A percentile compares a stretch with the other conserved stretches of the same genome.
These are phyloP conservation scores for Tinea pellionella DNA, from an alignment of 2,888 invertebrate species.

Conservation along the genomic window DNA sequence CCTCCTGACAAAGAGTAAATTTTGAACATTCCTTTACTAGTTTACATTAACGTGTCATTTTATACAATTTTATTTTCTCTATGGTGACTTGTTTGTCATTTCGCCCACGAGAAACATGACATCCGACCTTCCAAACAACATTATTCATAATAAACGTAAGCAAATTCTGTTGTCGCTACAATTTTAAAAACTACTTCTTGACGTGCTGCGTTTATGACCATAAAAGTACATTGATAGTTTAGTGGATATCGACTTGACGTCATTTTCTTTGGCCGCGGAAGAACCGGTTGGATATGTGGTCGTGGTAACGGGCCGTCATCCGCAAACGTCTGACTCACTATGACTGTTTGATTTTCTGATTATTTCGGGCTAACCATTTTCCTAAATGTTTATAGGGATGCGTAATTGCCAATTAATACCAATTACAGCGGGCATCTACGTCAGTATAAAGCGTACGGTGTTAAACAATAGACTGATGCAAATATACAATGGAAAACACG, in stretches of 20 bases:
- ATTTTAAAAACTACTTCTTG: background rate
- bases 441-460: background rate
- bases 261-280: conserved; percentile 28
- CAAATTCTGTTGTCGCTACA: background rate
- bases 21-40: conserved; percentile 15
- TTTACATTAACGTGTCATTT: conserved; percentile 18
- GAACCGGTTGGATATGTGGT: conserved; percentile 45
- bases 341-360: conserved; percentile 27
- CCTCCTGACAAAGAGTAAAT: conserved; percentile 7
- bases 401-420: background rate
- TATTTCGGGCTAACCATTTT: conserved; percentile 19
- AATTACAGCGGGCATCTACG: background rate
- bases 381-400: background rate
- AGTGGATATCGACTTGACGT: conserved; percentile 21
- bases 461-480: background rate
- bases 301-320: conserved; percentile 48
- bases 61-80: conserved; percentile 15
- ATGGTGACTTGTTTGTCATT: background rate
- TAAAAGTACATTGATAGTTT: conserved; percentile 24
- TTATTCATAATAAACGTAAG: background rate
- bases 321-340: conserved; percentile 26
- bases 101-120: background rate
- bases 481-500: background rate
- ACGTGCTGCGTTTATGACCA: conserved; percentile 25
- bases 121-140: background rate